phyloP scores from a whole-genome alignment of 1,140 invertebrate genomes.

The Anadara kagoshimensis region DNA sequence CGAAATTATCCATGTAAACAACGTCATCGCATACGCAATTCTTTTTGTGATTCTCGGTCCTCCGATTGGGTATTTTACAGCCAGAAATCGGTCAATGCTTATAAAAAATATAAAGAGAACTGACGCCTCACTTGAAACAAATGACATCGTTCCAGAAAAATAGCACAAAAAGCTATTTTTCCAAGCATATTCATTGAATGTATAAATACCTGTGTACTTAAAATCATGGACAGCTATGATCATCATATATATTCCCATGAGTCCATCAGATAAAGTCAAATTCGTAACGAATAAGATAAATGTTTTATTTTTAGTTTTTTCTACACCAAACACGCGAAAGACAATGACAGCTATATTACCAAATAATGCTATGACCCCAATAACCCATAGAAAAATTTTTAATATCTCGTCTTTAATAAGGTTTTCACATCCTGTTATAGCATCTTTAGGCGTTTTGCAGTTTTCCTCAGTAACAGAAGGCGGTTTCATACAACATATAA shows the following conservation, averaged over 20 bases:
- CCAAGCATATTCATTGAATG: conserved; percentile 54
- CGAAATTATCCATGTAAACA: no score
- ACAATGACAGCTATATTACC: conserved; percentile 48
- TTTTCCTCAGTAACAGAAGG: conserved; percentile 30
- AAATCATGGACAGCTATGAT: conserved; percentile 60
- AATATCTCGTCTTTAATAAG: conserved; percentile 44
- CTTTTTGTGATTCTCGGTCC: conserved; percentile 23
- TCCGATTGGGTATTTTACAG: conserved; percentile 55
- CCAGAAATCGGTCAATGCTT: conserved; percentile 56
- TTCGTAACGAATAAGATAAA: no score
- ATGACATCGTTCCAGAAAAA: conserved; percentile 56
- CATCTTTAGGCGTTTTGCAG: conserved; percentile 44
- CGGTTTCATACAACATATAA: conserved; percentile 47
- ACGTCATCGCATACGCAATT: no score
- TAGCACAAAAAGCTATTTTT: conserved; percentile 50
- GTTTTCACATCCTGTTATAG: conserved; percentile 56
- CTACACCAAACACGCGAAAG: conserved; percentile 31
- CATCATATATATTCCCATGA: conserved; percentile 64
- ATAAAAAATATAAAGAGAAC: conserved; percentile 58
- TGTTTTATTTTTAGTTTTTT: no score
- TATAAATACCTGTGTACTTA: conserved; percentile 53
- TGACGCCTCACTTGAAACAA: conserved; percentile 56
- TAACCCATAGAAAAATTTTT: conserved; percentile 50
- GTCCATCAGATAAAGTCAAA: conserved; percentile 57
- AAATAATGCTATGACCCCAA: conserved; percentile 39